These are phyloP conservation scores for Bombus waltoni DNA, from an alignment of 1,140 invertebrate species.

Conservation along the genomic window DNA sequence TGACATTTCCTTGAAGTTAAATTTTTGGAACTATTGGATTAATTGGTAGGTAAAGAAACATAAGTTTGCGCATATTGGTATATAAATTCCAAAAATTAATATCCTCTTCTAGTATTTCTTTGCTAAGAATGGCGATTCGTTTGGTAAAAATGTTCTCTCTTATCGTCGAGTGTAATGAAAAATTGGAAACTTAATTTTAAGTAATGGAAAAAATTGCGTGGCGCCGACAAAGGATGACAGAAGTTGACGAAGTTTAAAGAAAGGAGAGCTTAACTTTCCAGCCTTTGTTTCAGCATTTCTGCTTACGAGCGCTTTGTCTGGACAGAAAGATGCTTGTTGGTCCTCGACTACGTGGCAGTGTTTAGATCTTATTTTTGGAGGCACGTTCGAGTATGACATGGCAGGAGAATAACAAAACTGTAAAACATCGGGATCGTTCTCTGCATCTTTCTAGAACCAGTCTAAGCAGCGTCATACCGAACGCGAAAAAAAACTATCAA, in stretches of 20 bases:
- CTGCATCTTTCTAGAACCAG: not conserved
- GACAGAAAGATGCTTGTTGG: not conserved
- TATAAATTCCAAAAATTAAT: too few relatives aligned
- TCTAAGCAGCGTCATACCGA: not conserved
- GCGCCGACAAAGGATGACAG: accelerated
- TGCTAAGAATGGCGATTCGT: too few relatives aligned
- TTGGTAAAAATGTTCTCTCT: too few relatives aligned
- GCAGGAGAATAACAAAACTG: slow-evolving; percentile 9
- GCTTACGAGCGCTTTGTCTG: not conserved
- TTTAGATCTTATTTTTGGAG: not conserved
- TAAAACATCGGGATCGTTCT: not conserved
- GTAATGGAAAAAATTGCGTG: not conserved
- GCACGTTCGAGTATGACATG: not conserved
- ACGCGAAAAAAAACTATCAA: not conserved
- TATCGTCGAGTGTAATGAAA: too few relatives aligned
- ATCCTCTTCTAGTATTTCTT: too few relatives aligned
- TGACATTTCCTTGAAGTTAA: too few relatives aligned
- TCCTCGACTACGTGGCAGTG: too few relatives aligned
- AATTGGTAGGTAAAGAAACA: too few relatives aligned
- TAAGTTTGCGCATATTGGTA: too few relatives aligned
- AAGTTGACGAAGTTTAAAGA: not conserved
- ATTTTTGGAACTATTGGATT: too few relatives aligned
- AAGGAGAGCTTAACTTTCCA: not conserved
- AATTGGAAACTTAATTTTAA: not conserved
- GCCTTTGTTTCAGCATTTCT: not conserved